A percentile compares a stretch with the other conserved stretches of the same genome.
These are phyloP conservation scores for Phycodurus eques DNA, from an alignment of 2,113 vertebrate genomes.

Conservation along the genomic window DNA sequence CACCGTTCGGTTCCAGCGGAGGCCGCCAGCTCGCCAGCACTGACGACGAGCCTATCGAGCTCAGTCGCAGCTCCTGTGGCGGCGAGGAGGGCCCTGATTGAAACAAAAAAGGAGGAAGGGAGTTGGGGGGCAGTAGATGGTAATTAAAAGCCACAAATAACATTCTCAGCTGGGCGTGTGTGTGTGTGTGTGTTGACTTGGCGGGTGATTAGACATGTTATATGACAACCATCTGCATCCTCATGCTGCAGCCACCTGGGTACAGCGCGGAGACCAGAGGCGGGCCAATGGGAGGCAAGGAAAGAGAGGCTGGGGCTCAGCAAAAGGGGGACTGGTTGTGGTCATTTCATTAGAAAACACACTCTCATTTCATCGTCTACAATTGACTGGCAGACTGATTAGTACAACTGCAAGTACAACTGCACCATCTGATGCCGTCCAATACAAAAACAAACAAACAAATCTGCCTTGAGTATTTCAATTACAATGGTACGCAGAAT, in stretches of 20 bases:
- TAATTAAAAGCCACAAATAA: constrained; percentile 56
- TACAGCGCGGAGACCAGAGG: constrained; percentile 20
- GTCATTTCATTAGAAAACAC: constrained; percentile 43
- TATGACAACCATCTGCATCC: constrained; percentile 57
- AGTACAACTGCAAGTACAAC: neutral
- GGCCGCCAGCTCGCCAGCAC: constrained; percentile 93
- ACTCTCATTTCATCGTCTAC: constrained; percentile 12
- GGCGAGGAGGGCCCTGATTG: constrained; percentile 85
- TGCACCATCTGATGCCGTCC: neutral
- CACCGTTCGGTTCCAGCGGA: constrained; percentile 88
- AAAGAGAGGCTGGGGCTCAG: constrained; percentile 29
- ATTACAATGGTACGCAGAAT: too few relatives aligned
- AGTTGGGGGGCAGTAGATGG: constrained; percentile 21
- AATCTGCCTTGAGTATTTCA: too few relatives aligned
- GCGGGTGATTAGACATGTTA: constrained; percentile 43
- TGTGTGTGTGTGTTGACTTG: constrained; percentile 34
- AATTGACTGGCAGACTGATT: constrained; percentile 34
- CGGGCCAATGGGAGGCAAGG: constrained; percentile 26
- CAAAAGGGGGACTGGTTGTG: constrained; percentile 36
- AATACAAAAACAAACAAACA: neutral
- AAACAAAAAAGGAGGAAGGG: constrained; percentile 7
- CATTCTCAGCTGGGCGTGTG: constrained; percentile 41
- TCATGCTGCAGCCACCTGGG: constrained; percentile 53
- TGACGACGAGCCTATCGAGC: constrained; percentile 80
- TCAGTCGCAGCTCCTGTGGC: constrained; percentile 87